Base-by-base conservation (phyloP, 1,140 invertebrate species). In the Drosophila melanica region DNA sequence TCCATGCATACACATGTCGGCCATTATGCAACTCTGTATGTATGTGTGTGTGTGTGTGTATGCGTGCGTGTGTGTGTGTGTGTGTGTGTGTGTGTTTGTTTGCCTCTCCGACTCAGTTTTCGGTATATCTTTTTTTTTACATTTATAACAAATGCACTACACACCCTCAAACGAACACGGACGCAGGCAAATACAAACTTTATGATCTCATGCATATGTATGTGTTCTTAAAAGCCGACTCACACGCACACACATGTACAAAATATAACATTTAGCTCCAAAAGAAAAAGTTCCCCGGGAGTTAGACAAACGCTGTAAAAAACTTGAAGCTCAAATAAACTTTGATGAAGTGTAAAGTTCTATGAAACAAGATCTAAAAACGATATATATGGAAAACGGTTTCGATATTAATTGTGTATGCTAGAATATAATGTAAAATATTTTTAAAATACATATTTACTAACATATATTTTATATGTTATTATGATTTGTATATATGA, bases 131-230 rank as follows among this genome's bases (percentile, higher is more conserved):
- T 23, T 76, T 63, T 80, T 84, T 86, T 87, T 63, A 70, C 75
- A 87, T 73, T 69, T 87, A 69, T 78, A 75, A 81, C 81, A 87
- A 87, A 86, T 81, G 78, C 71, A 81, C 63, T 78, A 51, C 78
- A 77, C 62, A 39, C 81, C 45, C 33, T 23, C 30, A 44, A 42
- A n/a, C 30, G 16, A 45, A 58, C 48, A 23, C 39, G 47, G 7
- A 33, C 9, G 30, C 30, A 63, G 47, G 37, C 53, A 14, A 71
- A 50, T 42, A 64, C 59, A 62, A 75, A 76, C 75, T 79, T 87
- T 76, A 86, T 87, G 82, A 82, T 75, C 79, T 82, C 82, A 86
- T 86, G 75, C 81, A 87, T 86, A 86, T 86, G 81, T 57, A 86
- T 87, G 79, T 67, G 64, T 69, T 87, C 81, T 81, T 87, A 87